Conservation (phyloP, 2,113 vertebrate genomes). For the Steatornis caripensis region DNA sequence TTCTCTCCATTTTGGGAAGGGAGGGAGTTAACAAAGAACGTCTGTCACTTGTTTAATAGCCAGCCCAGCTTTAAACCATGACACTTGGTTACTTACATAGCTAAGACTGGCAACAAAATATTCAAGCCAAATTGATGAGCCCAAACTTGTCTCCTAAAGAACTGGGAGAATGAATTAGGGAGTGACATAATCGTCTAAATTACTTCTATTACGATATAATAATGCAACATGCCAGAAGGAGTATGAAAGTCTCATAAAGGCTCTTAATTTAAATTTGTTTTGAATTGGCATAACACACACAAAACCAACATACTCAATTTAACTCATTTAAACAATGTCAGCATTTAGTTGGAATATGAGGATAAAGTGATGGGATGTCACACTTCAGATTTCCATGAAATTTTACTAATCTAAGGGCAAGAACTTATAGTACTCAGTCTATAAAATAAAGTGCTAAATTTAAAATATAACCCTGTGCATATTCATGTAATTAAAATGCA, state of each 20-base stretch:
- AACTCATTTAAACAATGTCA: not conserved
- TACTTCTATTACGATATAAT: constrained; percentile 9
- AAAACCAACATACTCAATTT: not conserved
- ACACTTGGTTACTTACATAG: not conserved
- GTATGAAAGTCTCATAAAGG: not conserved
- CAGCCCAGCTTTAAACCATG: too few species aligned
- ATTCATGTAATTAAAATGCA: constrained; percentile 53
- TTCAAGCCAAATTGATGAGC: not conserved
- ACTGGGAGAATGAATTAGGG: not conserved
- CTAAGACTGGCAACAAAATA: not conserved
- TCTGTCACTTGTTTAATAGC: too few species aligned
- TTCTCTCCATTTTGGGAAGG: too few species aligned
- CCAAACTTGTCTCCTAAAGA: not conserved
- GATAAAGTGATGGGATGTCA: not conserved
- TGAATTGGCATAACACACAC: not conserved
- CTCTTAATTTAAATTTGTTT: constrained; percentile 40
- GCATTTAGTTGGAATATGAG: constrained; percentile 36
- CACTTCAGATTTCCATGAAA: constrained; percentile 18
- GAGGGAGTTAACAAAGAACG: too few species aligned
- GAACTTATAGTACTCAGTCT: not conserved
- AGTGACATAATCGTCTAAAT: constrained; percentile 1
- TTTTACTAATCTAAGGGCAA: constrained; percentile 3
- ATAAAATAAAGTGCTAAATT: constrained; percentile 50
- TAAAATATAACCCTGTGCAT: constrained; percentile 13
- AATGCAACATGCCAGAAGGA: constrained; percentile 1